phyloP scores from a whole-genome alignment of 2,797 vertebrate species.

The Leucoraja ocellata region DNA sequence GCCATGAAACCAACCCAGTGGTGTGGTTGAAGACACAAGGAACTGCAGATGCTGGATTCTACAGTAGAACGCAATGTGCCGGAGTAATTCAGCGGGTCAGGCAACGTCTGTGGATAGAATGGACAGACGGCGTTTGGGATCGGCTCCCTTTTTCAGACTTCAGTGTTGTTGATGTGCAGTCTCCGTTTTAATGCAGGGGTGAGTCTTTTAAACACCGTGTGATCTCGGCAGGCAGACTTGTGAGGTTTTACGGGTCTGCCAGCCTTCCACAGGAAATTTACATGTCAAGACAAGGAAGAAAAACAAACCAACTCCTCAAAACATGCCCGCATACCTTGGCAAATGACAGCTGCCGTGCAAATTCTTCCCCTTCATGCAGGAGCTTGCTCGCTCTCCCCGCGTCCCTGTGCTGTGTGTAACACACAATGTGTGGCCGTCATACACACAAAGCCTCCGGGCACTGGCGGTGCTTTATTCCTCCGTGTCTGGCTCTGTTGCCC shows the following conservation, averaged over 20 bases:
- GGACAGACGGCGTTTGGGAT: no score
- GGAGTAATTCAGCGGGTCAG: no score
- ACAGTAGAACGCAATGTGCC: no score
- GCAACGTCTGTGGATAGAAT: no score
- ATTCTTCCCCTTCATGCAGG: not conserved
- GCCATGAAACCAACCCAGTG: no score
- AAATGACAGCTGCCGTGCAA: slow-evolving; percentile 9
- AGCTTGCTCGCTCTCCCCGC: slow-evolving; percentile 19
- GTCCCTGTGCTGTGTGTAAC: not conserved
- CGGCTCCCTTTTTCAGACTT: no score
- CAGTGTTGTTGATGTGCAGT: not conserved
- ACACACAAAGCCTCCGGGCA: slow-evolving; percentile 7
- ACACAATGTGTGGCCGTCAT: not conserved
- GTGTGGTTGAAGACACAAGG: no score
- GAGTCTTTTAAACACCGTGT: not conserved
- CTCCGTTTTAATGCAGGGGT: not conserved
- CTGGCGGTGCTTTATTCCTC: not conserved
- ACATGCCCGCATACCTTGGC: slow-evolving; percentile 34
- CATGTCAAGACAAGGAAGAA: not conserved
- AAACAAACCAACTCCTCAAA: slow-evolving; percentile 9
- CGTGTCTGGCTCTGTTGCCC: not conserved
- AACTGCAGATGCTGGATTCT: no score
- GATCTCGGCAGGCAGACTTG: not conserved
- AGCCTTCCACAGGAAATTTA: not conserved
- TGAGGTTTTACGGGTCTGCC: not conserved